phyloP scores from a whole-genome alignment of 2,113 vertebrate genomes.

The Pollimyrus isidori region DNA sequence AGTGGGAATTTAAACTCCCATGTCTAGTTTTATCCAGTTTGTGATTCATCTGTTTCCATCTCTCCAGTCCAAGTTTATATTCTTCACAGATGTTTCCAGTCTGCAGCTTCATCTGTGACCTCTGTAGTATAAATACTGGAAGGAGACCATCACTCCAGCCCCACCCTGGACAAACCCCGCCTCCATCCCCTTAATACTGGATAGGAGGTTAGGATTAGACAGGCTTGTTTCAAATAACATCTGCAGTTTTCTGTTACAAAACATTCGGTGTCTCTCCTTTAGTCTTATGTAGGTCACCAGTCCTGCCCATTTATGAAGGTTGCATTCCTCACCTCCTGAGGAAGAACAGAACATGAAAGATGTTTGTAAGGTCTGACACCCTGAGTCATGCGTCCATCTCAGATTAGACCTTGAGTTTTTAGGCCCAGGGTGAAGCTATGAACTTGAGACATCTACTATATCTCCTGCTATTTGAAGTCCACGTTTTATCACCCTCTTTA shows the following conservation, averaged over 20 bases:
- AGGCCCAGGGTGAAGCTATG: background rate
- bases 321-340: background rate
- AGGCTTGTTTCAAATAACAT: background rate
- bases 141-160: background rate
- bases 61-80: background rate
- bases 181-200: background rate
- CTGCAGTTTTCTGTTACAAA: background rate
- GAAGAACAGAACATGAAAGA: background rate
- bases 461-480: background rate
- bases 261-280: background rate
- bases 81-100: conserved; percentile 4
- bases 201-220: background rate
- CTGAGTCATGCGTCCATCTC: background rate
- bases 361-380: background rate
- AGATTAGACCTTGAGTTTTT: background rate
- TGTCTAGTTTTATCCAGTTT: background rate
- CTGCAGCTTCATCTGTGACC: conserved; percentile 2
- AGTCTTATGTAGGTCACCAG: background rate
- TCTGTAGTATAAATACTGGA: background rate
- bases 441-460: background rate
- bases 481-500: background rate
- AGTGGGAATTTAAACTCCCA: background rate
- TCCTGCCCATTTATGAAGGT: background rate
- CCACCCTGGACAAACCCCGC: background rate
- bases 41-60: background rate